Percentiles rank a stretch among this genome's conserved stretches.
phyloP scores from a whole-genome alignment of 2,797 vertebrate genomes.

The Neomorphus geoffroyi region DNA sequence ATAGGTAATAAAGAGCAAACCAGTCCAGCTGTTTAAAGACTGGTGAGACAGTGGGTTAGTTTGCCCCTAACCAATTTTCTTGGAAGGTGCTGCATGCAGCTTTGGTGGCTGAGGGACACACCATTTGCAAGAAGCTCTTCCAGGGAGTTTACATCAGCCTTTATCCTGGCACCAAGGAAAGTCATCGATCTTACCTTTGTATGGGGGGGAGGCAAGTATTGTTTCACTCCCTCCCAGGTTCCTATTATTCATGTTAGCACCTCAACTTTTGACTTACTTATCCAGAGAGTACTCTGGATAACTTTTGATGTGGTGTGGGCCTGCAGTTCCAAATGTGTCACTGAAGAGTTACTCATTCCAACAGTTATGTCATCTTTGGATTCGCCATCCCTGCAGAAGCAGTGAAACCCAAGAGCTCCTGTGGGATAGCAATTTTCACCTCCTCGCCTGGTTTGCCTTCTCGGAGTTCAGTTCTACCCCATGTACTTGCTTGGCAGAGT shows the following conservation, averaged over 20 bases:
- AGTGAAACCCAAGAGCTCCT: neutral
- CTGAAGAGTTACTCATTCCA: neutral
- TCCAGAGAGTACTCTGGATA: neutral
- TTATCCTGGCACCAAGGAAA: neutral
- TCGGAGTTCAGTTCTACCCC: neutral
- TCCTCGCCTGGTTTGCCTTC: neutral
- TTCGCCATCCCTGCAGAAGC: neutral
- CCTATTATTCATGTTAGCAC: neutral
- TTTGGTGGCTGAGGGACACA: neutral
- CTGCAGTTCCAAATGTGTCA: rapidly evolving
- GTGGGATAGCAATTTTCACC: neutral
- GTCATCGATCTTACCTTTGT: neutral
- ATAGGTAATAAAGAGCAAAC: neutral
- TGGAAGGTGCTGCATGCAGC: neutral
- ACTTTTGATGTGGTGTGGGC: neutral
- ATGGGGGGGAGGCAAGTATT: rapidly evolving
- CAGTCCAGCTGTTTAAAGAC: neutral
- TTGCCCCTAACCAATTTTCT: neutral
- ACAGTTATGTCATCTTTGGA: neutral
- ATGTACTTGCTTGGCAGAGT: neutral
- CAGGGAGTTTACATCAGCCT: neutral
- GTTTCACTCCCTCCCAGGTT: neutral
- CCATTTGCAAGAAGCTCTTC: neutral
- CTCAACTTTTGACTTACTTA: neutral
- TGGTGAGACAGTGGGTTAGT: neutral